Evolutionary conservation across 1,140 invertebrate genomes (phyloP).

Genomic region (Drosophila repletoides): DNA sequence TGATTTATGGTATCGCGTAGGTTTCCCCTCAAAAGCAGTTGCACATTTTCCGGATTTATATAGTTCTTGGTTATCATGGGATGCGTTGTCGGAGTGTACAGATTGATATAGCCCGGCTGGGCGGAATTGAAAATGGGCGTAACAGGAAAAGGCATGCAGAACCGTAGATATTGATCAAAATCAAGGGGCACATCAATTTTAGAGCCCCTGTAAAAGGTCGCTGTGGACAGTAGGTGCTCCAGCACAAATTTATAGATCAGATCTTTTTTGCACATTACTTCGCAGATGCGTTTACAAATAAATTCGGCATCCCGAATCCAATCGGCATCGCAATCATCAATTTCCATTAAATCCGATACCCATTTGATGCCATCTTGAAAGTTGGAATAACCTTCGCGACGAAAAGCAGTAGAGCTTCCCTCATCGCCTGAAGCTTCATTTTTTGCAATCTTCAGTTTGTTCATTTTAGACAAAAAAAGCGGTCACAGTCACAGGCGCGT

Average conservation of each 20-base stretch:
- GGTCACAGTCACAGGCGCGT: not conserved
- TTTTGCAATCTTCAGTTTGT: conserved; percentile 25
- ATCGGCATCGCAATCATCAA: conserved; percentile 34
- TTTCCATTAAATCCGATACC: conserved; percentile 44
- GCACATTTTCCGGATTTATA: conserved; percentile 49
- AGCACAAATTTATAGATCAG: conserved; percentile 45
- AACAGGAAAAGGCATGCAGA: conserved; percentile 45
- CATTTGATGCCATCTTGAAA: conserved; percentile 54
- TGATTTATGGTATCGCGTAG: conserved; percentile 36
- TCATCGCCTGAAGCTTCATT: not conserved
- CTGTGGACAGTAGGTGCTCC: conserved; percentile 38
- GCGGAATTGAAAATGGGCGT: conserved; percentile 49
- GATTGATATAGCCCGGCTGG: conserved; percentile 51
- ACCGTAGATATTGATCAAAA: conserved; percentile 57
- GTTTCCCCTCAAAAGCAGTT: conserved; percentile 46
- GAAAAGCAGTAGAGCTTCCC: not conserved
- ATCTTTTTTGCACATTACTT: conserved; percentile 53
- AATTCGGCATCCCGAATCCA: conserved; percentile 48
- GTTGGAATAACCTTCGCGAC: conserved; percentile 34
- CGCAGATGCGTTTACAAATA: conserved; percentile 31
- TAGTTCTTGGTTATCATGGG: conserved; percentile 46
- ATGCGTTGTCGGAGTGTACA: conserved; percentile 32
- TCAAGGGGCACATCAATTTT: conserved; percentile 51
- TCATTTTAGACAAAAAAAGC: conserved; percentile 10
- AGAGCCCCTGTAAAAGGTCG: conserved; percentile 52